Conservation (phyloP, 2,113 vertebrate genomes). For the Antechinus stuartii region DNA sequence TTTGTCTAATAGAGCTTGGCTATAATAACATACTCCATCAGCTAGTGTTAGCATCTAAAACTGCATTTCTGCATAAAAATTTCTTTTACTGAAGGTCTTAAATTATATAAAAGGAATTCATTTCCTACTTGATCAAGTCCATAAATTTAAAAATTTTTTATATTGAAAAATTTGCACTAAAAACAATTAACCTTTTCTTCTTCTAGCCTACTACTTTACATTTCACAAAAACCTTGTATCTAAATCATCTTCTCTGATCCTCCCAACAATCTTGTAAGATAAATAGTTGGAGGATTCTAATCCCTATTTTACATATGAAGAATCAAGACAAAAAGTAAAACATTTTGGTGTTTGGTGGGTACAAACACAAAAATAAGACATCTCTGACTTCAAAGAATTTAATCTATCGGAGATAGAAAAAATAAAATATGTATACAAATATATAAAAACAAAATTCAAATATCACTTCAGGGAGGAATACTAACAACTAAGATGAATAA, state of each 20-base stretch:
- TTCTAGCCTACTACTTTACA: not conserved
- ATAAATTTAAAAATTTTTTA: constrained; percentile 31
- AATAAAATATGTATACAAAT: not conserved
- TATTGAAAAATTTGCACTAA: not conserved
- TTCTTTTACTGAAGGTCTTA: no score
- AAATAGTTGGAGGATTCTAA: not conserved
- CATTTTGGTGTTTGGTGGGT: not conserved
- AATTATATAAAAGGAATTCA: constrained; percentile 3
- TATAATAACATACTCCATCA: not conserved
- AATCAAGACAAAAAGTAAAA: not conserved
- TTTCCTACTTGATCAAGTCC: constrained; percentile 34
- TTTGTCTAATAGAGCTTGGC: not conserved
- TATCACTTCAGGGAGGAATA: not conserved
- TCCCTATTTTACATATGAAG: not conserved
- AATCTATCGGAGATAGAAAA: not conserved
- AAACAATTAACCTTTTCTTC: not conserved
- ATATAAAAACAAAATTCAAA: not conserved
- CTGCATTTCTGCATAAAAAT: not conserved
- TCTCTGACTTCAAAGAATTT: not conserved
- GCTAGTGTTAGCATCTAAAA: not conserved
- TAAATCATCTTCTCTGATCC: not conserved
- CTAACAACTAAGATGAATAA: not conserved
- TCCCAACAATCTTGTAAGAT: not conserved
- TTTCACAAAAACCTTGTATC: not conserved
- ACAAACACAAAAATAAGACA: not conserved